Percentiles rank a stretch among this genome's conserved stretches.
phyloP scores from a whole-genome alignment of 2,888 invertebrate species.

The Lamproptera curius region DNA sequence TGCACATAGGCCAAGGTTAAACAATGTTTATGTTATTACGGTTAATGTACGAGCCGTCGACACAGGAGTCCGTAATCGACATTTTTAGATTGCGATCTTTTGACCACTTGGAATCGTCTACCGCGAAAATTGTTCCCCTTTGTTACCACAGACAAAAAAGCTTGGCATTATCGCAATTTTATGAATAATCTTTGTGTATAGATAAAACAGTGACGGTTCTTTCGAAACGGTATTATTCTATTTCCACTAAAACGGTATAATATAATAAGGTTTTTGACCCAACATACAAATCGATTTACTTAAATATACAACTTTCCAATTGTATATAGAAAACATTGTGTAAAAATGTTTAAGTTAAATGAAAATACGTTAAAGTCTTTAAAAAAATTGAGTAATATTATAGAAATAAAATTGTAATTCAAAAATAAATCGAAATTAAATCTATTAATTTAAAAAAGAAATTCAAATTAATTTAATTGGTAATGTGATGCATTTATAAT shows the following conservation, averaged over 20 bases:
- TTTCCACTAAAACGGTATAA: slow-evolving; percentile 8
- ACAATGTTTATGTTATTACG: slow-evolving; percentile 14
- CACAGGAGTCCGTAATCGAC: neutral
- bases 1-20: slow-evolving; percentile 19
- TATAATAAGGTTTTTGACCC: slow-evolving; percentile 16
- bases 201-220: neutral
- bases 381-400: too few species aligned
- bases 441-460: too few species aligned
- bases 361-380: too few species aligned
- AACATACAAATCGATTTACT: neutral
- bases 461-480: neutral
- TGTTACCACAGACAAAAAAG: slow-evolving; percentile 1
- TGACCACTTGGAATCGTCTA: neutral
- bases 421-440: too few species aligned
- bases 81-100: slow-evolving; percentile 10
- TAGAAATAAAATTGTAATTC: too few species aligned
- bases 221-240: slow-evolving; percentile 7
- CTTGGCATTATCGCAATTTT: neutral
- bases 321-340: neutral
- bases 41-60: slow-evolving; percentile 6
- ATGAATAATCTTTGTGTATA: neutral
- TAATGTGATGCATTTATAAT: neutral
- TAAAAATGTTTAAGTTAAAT: too few species aligned
- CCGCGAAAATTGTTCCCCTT: neutral
- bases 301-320: neutral